Conservation (phyloP, 2,113 vertebrate genomes). For the Ibidorhyncha struthersii region DNA sequence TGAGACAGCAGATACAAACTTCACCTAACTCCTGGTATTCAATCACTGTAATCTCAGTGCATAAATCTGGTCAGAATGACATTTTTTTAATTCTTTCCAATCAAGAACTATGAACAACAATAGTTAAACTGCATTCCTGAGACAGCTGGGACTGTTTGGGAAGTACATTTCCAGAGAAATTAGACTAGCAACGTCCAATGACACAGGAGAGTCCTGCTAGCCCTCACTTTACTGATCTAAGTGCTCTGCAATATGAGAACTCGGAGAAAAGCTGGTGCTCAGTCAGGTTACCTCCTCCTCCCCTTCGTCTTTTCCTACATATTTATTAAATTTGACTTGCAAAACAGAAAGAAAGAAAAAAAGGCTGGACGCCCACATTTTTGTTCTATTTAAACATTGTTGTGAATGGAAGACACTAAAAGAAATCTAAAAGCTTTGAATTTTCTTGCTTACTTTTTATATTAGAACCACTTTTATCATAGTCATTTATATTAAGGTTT, state of each 20-base stretch:
- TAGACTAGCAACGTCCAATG: conserved; percentile 20
- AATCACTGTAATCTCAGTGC: background rate
- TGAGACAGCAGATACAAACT: background rate
- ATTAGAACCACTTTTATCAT: background rate
- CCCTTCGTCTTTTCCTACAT: background rate
- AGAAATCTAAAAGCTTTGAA: background rate
- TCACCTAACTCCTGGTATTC: background rate
- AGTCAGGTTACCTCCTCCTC: background rate
- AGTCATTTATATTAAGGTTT: background rate
- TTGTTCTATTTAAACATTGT: background rate
- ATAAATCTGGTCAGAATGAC: background rate
- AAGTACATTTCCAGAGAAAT: conserved; percentile 23
- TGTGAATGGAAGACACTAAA: background rate
- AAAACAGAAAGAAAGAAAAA: background rate
- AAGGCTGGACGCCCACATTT: background rate
- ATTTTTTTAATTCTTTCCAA: conserved; percentile 39
- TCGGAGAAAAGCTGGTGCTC: background rate
- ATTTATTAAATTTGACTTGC: conserved; percentile 10
- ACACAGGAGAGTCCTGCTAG: conserved; percentile 12
- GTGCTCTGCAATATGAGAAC: background rate
- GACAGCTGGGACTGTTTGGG: conserved; percentile 46
- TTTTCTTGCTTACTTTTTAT: background rate
- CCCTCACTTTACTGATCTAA: conserved; percentile 8
- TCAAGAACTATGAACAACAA: background rate
- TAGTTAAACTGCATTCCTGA: conserved; percentile 39